Evolutionary conservation across 2,113 vertebrate species (phyloP).

Genomic region (Otocyon megalotis): DNA sequence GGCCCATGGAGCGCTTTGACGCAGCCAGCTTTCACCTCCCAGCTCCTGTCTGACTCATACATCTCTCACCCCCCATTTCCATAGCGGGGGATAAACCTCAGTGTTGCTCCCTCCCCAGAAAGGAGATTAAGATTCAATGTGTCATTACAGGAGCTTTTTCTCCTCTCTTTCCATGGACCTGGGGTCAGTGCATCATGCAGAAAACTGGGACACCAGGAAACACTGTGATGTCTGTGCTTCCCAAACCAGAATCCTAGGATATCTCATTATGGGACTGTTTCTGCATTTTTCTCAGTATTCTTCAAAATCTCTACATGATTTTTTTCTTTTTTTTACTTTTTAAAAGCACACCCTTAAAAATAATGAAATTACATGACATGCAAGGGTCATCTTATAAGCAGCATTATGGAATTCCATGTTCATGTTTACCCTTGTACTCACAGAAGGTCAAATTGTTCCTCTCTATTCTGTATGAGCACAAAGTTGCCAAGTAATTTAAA

Average conservation of each 20-base stretch:
- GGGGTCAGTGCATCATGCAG: accelerated
- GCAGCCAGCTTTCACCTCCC: neutral
- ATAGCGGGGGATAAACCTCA: neutral
- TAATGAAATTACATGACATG: neutral
- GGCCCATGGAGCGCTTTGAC: neutral
- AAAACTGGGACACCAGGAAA: neutral
- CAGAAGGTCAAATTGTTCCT: neutral
- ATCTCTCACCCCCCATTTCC: too few species aligned
- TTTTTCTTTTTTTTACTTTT: neutral
- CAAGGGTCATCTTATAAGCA: neutral
- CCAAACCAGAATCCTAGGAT: neutral
- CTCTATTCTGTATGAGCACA: neutral
- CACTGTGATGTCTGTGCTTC: neutral
- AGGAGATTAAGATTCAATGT: neutral
- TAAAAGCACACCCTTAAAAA: neutral
- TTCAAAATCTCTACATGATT: neutral
- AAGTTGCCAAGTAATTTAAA: neutral
- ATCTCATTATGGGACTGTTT: neutral
- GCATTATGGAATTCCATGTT: neutral
- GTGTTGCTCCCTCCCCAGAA: neutral
- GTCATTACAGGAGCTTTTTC: neutral
- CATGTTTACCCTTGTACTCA: neutral
- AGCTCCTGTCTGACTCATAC: neutral
- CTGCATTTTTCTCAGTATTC: neutral
- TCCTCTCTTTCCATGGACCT: neutral